Evolutionary conservation across 1,140 invertebrate genomes (phyloP), one percentile per base, ranked within the genome.

Genomic region (Brachionus calyciflorus): DNA sequence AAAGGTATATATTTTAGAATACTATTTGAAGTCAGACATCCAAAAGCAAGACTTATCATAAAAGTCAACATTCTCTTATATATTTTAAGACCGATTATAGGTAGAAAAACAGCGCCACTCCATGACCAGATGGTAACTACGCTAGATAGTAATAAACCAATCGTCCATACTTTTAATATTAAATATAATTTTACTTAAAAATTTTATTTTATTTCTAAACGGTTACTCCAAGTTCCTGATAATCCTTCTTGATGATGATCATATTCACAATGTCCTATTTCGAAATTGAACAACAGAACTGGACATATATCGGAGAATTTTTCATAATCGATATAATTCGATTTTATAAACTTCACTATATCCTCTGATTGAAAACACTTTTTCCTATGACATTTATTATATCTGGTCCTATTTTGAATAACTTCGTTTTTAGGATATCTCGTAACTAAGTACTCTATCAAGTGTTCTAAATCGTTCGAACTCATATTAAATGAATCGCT

Each of bases 41-140:
- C 89, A 21, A 89, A 88, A n/a, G 89, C 90, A 12, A 90, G 81
- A 14, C 89, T 89, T 60, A 90, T 87, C 79, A 90, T 86, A 37
- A 87, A 83, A 26, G 87, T 87, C 78, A 90, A 84, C 0, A 90
- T 78, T 44, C 84, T 80, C 73, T 87, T 85, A 81, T 89, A 90
- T 17, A 85, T 82, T 4, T 81, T 81, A 77, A 87, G 87, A 26
- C 86, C 87, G 79, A 90, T 86, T 48, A 89, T 82, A 2, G 89
- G 88, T 80, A 90, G 84, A 14, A 90, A 84, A 14, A 87, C 79
- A 41, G 88, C 88, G 6, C 90, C 89, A 46, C 87, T 83, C 9
- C 90, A 79, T 0, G 89, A 89, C 73, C 87, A 89, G 40, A 89
- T 79, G 77, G 87, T 89, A 79, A 90, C 69, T 4, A 73, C 26